Conservation (phyloP, 2,797 vertebrate genomes). For the Rhodeus uyekii region DNA sequence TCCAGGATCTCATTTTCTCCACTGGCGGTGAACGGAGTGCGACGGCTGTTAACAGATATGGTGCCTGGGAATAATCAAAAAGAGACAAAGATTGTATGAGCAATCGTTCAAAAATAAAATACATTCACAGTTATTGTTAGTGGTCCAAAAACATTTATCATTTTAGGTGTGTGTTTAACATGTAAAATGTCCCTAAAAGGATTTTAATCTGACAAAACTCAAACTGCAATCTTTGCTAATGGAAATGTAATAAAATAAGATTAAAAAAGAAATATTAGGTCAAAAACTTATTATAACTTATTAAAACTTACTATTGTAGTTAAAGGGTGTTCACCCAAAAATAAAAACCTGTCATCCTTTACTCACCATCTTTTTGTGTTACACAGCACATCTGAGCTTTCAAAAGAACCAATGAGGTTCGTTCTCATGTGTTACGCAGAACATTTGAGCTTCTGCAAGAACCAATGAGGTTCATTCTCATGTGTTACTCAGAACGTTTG, state of each 20-base stretch:
- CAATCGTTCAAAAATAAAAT: not conserved
- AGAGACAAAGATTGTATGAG: not conserved
- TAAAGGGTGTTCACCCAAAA: no score
- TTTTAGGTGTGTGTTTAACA: not conserved
- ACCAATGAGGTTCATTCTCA: no score
- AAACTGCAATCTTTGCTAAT: not conserved
- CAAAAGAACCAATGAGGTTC: no score
- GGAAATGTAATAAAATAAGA: not conserved
- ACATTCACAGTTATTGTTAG: not conserved
- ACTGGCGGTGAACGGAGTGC: conserved; percentile 95
- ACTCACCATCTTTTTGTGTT: no score
- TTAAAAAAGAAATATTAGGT: not conserved
- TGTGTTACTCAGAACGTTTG: no score
- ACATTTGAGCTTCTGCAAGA: no score
- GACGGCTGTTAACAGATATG: conserved; percentile 96
- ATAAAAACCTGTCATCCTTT: no score
- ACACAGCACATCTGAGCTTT: no score
- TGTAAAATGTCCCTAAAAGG: not conserved
- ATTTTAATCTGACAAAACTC: not conserved
- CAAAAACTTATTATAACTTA: no score
- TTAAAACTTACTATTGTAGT: no score
- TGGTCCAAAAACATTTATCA: not conserved
- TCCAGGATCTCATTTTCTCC: conserved; percentile 98
- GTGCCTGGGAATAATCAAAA: conserved; percentile 79
- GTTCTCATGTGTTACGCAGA: no score